Base-by-base conservation (phyloP, 2,888 invertebrate genomes). In the Drosophila diplacantha region DNA sequence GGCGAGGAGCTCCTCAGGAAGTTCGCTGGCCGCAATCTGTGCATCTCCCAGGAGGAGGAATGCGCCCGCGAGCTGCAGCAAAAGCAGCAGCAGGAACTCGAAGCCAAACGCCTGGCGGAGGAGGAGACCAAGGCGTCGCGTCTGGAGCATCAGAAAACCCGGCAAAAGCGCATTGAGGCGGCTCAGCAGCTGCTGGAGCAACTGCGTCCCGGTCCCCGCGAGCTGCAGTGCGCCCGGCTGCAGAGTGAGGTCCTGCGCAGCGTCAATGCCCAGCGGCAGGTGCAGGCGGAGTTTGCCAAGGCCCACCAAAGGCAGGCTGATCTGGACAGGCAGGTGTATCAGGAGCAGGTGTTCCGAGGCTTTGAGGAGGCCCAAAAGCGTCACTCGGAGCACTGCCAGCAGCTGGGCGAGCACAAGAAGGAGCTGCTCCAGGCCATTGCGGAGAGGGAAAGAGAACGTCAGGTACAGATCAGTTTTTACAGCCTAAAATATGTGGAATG, bases 241-340 rank as follows among this genome's bases (percentile, higher is more conserved):
- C 84, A 86, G 39, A 86, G 88, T 57, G 87, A 88, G 61, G 86
- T 88, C 2, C 50, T 88, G 26, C 83, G 85, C 3, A 83, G 80
- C 12, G 76, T 87, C 6, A 84, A 85, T 18, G 82, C 85, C 1
- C 88, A 88, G 60, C 73, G 83, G 2, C 73, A 83, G 31, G 77
- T 88, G 11, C 85, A 82, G 35, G 67, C 69, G 11, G 81, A 87
- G 44, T 83, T 84, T 20, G 81, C 81, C 29, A 74, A 73, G 34
- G 76, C 77, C 5, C 24, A 71, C 8, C 83, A 80, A 56, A 75
- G 87, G 26, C 83, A 84, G 37, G 71, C 71, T 7, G 41, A 64
- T 0, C 77, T 84, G 61, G 89, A 89, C 69, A 82, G 75, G 2
- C 74, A 85, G 47, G 84, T 86, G 38, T 77, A 80, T 54, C 71